Conservation (phyloP, 2,113 vertebrate species). For the Misgurnus mizolepis region DNA sequence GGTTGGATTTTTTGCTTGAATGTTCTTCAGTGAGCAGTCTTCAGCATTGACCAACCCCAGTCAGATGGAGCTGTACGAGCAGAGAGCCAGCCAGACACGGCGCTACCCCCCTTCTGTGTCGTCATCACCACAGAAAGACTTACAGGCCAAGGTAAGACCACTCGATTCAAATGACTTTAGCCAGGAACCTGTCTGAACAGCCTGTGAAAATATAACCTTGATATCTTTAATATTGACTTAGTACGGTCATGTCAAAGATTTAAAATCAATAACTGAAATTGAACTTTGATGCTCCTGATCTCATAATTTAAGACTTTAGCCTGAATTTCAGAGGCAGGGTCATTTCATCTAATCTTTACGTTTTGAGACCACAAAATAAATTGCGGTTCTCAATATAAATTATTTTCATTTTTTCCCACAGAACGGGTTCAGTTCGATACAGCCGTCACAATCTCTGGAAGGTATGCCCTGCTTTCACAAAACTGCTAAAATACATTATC, state of each 20-base stretch:
- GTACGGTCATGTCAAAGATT: no score
- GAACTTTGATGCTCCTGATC: no score
- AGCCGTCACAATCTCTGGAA: slow-evolving; percentile 86
- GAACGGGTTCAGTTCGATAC: slow-evolving; percentile 95
- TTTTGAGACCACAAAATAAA: background rate
- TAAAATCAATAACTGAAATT: no score
- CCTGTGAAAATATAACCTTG: no score
- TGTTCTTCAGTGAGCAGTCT: slow-evolving; percentile 81
- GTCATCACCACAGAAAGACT: slow-evolving; percentile 93
- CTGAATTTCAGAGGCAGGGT: no score
- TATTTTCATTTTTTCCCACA: slow-evolving; percentile 57
- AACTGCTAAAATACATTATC: background rate
- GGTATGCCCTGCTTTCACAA: slow-evolving; percentile 67
- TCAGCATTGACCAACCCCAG: slow-evolving; percentile 86
- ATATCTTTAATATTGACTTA: no score
- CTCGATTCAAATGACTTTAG: background rate
- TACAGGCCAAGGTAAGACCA: slow-evolving; percentile 87
- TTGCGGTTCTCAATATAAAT: no score
- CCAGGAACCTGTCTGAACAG: no score
- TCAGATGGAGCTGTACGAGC: slow-evolving; percentile 90
- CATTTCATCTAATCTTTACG: no score
- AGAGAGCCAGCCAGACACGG: slow-evolving; percentile 87
- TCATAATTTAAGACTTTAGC: no score
- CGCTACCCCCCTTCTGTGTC: slow-evolving; percentile 89
- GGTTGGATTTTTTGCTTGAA: slow-evolving; percentile 2